phyloP scores from a whole-genome alignment of 2,797 vertebrate genomes.

The Melanotaenia parkinsoni region DNA sequence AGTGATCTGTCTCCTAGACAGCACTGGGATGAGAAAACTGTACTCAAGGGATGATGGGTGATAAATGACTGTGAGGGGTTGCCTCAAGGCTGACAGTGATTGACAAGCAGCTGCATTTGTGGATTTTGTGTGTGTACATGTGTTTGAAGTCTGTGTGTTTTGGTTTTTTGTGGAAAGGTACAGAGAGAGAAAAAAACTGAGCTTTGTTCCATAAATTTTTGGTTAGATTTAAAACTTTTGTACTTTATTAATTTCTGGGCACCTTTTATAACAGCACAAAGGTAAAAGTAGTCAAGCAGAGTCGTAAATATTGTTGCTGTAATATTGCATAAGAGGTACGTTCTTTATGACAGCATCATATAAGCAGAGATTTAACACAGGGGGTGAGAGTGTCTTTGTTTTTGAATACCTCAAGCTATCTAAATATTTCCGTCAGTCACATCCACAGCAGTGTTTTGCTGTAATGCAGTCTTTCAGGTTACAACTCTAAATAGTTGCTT shows the following conservation, averaged over 20 bases:
- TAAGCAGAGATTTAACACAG: neutral
- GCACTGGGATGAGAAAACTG: constrained; percentile 39
- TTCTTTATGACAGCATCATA: constrained; percentile 28
- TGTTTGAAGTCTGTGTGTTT: constrained; percentile 8
- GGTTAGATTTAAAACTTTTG: neutral
- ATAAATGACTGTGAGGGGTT: constrained; percentile 65
- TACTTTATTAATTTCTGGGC: neutral
- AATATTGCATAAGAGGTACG: constrained; percentile 14
- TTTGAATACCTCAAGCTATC: constrained; percentile 44
- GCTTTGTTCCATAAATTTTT: neutral
- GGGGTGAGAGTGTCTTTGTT: neutral
- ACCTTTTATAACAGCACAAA: neutral
- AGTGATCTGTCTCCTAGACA: constrained; percentile 66
- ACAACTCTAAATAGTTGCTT: neutral
- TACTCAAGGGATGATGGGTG: constrained; percentile 70
- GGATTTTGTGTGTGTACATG: constrained; percentile 12
- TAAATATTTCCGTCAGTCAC: constrained; percentile 26
- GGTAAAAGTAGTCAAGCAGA: constrained; percentile 6
- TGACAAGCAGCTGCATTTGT: constrained; percentile 53
- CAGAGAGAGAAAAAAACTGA: neutral
- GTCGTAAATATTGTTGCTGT: neutral
- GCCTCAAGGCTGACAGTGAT: constrained; percentile 62
- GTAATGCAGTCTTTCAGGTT: constrained; percentile 65
- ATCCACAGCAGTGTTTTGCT: neutral
- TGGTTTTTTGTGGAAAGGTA: neutral